phyloP scores from a whole-genome alignment of 1,140 invertebrate genomes.

The Stegodyphus dumicola region DNA sequence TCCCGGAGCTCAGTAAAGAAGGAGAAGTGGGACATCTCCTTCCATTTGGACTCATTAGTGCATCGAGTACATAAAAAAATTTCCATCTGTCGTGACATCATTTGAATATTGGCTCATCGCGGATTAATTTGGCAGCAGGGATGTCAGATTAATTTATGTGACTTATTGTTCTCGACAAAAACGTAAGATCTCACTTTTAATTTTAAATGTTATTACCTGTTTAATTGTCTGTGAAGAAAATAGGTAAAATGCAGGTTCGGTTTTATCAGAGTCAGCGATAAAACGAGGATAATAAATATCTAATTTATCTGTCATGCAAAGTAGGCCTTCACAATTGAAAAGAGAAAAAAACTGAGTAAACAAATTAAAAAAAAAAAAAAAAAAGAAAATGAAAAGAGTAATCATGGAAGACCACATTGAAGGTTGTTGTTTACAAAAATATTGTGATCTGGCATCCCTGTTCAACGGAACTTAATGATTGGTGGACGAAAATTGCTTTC shows the following conservation, averaged over 20 bases:
- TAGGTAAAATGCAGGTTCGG: background rate
- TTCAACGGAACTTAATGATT: background rate
- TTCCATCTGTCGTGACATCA: conserved; percentile 7
- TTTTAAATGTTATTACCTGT: background rate
- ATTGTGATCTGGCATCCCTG: conserved; percentile 8
- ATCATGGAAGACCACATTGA: too few relatives aligned
- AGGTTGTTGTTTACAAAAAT: background rate
- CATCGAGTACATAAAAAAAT: conserved; percentile 9
- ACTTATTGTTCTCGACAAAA: conserved; percentile 5
- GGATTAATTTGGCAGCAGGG: conserved; percentile 59
- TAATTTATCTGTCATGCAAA: background rate
- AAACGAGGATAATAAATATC: background rate
- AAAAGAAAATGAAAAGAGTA: too few relatives aligned
- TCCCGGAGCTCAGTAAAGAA: conserved; percentile 50
- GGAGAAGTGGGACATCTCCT: conserved; percentile 11
- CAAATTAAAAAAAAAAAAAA: background rate
- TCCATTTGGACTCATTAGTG: background rate
- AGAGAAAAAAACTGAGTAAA: background rate
- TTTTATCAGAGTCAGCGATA: background rate
- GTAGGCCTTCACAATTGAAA: background rate
- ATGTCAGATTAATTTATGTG: conserved; percentile 54
- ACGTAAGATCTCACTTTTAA: background rate
- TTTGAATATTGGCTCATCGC: conserved; percentile 11
- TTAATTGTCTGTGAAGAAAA: background rate
- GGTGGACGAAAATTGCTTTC: background rate